phyloP scores from a whole-genome alignment of 2,797 vertebrate genomes.

The Vespertilio murinus region DNA sequence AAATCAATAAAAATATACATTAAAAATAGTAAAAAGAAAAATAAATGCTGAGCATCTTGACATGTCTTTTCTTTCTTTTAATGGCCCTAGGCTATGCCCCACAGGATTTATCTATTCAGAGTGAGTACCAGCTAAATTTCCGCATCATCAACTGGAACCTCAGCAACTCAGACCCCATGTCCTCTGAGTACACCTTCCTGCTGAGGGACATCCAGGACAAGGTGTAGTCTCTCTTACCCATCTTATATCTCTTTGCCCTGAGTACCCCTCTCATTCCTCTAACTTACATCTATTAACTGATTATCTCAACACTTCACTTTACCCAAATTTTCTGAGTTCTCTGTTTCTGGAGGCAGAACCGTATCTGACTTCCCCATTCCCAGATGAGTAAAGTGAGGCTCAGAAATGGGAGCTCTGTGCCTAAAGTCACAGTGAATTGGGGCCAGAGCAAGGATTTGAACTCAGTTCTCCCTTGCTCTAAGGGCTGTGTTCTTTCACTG shows the following conservation, averaged over 20 bases:
- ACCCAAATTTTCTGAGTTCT: neutral
- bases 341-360: neutral
- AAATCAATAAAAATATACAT: no score
- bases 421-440: neutral
- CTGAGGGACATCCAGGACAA: conserved; percentile 56
- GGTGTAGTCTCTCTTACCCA: neutral
- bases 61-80: neutral
- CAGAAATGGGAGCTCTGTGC: neutral
- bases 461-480: neutral
- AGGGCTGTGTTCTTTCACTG: neutral
- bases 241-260: neutral
- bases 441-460: neutral
- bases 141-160: conserved; percentile 57
- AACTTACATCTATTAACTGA: neutral
- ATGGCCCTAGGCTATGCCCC: conserved; percentile 30
- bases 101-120: neutral
- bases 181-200: neutral
- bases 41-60: neutral
- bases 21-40: no score
- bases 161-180: neutral
- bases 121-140: conserved; percentile 58
- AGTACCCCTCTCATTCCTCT: neutral
- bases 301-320: neutral
- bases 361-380: neutral
- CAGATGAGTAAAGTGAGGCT: neutral